A percentile compares a stretch with the other conserved stretches of the same genome.
Conservation (phyloP, 2,888 invertebrate species). For the Eulithis testata region DNA sequence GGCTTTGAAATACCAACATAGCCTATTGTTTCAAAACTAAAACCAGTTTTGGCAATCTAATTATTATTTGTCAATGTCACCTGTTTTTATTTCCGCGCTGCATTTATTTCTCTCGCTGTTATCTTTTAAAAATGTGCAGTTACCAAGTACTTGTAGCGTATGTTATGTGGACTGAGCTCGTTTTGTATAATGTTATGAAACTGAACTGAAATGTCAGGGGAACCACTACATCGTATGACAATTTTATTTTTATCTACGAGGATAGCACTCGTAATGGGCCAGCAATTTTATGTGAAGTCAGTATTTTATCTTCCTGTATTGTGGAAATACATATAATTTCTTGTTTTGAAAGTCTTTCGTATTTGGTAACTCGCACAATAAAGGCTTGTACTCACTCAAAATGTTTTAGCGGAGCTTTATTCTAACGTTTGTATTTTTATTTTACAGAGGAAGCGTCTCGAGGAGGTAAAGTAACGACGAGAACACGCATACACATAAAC, state of each 20-base stretch:
- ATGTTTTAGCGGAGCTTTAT: slow-evolving; percentile 2
- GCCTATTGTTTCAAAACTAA: neutral
- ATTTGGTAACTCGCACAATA: slow-evolving; percentile 22
- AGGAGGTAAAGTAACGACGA: slow-evolving; percentile 86
- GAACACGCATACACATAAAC: slow-evolving; percentile 20
- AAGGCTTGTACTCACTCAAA: slow-evolving; percentile 24
- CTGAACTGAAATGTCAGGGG: slow-evolving; percentile 21
- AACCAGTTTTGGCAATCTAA: slow-evolving; percentile 2
- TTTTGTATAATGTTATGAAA: slow-evolving; percentile 29
- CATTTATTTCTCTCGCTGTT: slow-evolving; percentile 36
- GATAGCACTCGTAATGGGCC: slow-evolving; percentile 1
- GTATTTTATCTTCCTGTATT: neutral
- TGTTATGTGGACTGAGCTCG: slow-evolving; percentile 14
- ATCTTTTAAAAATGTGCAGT: slow-evolving; percentile 29
- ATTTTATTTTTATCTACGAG: slow-evolving; percentile 23
- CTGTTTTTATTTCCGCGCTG: neutral
- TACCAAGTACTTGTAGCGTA: slow-evolving; percentile 27
- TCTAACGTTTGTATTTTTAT: slow-evolving; percentile 73
- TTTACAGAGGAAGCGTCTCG: slow-evolving; percentile 91
- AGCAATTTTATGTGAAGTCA: slow-evolving; percentile 12
- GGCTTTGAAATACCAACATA: neutral
- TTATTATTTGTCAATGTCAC: slow-evolving; percentile 3
- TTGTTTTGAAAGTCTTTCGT: neutral
- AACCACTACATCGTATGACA: slow-evolving; percentile 14
- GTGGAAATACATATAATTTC: slow-evolving; percentile 1